Conservation (phyloP, 2,888 invertebrate species). For the Teleogryllus oceanicus region DNA sequence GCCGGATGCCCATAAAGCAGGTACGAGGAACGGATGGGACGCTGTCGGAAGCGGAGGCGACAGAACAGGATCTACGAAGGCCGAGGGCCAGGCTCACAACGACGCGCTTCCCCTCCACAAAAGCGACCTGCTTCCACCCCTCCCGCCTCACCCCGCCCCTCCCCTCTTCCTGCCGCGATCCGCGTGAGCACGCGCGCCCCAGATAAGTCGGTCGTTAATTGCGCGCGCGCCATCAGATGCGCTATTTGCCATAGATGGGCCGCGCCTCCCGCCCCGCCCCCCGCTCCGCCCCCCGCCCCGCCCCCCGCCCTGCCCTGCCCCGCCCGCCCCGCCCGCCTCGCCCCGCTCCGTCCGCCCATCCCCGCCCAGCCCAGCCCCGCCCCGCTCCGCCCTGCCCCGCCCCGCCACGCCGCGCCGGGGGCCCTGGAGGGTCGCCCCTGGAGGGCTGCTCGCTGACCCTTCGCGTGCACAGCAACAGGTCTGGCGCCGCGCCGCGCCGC, state of each 20-base stretch:
- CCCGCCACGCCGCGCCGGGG: too few relatives aligned
- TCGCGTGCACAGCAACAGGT: too few relatives aligned
- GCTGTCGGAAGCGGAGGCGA: not conserved
- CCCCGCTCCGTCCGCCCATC: not conserved
- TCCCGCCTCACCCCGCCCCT: not conserved
- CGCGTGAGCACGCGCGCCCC: not conserved
- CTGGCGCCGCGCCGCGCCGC: too few relatives aligned
- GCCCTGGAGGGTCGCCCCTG: too few relatives aligned
- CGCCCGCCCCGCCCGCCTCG: not conserved
- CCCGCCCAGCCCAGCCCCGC: not conserved
- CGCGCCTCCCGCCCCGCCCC: too few relatives aligned
- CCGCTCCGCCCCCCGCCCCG: not conserved
- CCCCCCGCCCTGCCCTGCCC: not conserved
- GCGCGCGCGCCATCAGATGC: not conserved
- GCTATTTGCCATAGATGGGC: not conserved
- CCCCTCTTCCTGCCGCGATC: not conserved
- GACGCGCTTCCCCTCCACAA: too few relatives aligned
- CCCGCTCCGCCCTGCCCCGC: not conserved
- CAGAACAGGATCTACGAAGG: not conserved
- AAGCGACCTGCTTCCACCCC: not conserved
- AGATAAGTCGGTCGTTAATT: not conserved
- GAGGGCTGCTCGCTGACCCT: too few relatives aligned
- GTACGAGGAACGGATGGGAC: not conserved
- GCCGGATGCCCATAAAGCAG: not conserved
- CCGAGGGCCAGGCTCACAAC: too few relatives aligned